These are phyloP conservation scores for Papilio glaucus DNA, from an alignment of 1,140 invertebrate genomes.

Conservation along the genomic window DNA sequence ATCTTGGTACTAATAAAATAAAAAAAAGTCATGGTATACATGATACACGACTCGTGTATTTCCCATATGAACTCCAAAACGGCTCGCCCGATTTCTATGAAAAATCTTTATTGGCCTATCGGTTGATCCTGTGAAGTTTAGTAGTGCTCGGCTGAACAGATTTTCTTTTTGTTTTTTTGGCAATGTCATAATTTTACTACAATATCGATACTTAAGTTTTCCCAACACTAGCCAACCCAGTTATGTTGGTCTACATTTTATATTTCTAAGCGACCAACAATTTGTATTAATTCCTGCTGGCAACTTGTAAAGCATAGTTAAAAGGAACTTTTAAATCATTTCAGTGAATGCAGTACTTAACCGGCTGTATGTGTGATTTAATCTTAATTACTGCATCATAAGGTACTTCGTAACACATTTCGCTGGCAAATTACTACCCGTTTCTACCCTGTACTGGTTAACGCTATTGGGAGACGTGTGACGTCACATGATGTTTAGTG, in stretches of 20 bases:
- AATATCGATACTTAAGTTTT: not conserved
- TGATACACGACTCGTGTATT: too few species aligned
- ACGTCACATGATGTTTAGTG: not conserved
- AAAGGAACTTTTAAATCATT: slow-evolving; percentile 24
- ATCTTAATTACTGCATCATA: slow-evolving; percentile 37
- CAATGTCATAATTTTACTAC: not conserved
- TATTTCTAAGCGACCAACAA: slow-evolving; percentile 28
- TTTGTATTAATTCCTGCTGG: slow-evolving; percentile 18
- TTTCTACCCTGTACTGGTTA: too few species aligned
- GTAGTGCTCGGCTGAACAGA: too few species aligned
- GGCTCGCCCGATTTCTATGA: too few species aligned
- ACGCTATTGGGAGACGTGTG: slow-evolving; percentile 17
- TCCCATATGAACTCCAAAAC: too few species aligned
- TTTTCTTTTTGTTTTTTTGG: too few species aligned
- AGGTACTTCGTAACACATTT: slow-evolving; percentile 26
- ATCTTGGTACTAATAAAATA: too few species aligned
- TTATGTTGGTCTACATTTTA: slow-evolving; percentile 15
- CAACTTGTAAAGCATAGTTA: slow-evolving; percentile 22
- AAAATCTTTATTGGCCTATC: too few species aligned
- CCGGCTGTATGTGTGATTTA: slow-evolving; percentile 5
- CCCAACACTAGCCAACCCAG: not conserved
- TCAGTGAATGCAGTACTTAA: slow-evolving; percentile 32
- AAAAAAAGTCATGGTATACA: too few species aligned
- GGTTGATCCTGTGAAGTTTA: too few species aligned
- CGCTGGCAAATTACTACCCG: slow-evolving; percentile 24